Evolutionary conservation across 2,888 invertebrate genomes (phyloP).

Genomic region (Ischnura elegans): DNA sequence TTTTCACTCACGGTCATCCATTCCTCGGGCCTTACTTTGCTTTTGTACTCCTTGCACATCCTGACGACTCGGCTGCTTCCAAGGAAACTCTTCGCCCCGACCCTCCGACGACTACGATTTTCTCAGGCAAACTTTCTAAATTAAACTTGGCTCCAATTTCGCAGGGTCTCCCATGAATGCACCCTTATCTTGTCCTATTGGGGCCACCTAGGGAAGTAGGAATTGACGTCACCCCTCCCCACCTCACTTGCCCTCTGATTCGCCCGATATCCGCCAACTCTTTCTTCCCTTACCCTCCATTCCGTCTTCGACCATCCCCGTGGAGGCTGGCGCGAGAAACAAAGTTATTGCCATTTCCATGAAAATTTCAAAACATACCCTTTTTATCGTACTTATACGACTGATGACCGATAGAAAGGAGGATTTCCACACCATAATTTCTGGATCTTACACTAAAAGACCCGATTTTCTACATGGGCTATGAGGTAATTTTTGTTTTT

Average conservation of each 20-base stretch:
- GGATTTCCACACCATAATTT: too few species aligned
- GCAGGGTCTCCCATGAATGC: slow-evolving; percentile 7
- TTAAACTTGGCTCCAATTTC: slow-evolving; percentile 42
- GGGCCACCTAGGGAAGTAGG: background rate
- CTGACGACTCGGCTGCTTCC: background rate
- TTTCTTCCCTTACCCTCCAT: background rate
- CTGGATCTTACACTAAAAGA: too few species aligned
- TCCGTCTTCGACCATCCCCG: background rate
- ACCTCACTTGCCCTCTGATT: background rate
- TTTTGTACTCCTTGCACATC: background rate
- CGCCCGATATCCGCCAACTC: background rate
- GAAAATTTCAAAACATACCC: too few species aligned
- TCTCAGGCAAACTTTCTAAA: slow-evolving; percentile 41
- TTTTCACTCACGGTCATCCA: background rate
- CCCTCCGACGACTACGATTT: background rate
- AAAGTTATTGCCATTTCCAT: too few species aligned
- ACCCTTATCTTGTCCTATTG: slow-evolving; percentile 28
- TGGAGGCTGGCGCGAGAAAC: too few species aligned
- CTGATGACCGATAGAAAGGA: too few species aligned
- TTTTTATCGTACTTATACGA: too few species aligned
- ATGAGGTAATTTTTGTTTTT: too few species aligned
- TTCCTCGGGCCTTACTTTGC: background rate
- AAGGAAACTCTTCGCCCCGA: background rate
- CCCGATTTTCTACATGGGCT: too few species aligned
- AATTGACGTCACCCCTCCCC: background rate